Evolutionary conservation across 2,113 vertebrate species (phyloP), one percentile per base, ranked within the genome.

Genomic region (Pollimyrus isidori): DNA sequence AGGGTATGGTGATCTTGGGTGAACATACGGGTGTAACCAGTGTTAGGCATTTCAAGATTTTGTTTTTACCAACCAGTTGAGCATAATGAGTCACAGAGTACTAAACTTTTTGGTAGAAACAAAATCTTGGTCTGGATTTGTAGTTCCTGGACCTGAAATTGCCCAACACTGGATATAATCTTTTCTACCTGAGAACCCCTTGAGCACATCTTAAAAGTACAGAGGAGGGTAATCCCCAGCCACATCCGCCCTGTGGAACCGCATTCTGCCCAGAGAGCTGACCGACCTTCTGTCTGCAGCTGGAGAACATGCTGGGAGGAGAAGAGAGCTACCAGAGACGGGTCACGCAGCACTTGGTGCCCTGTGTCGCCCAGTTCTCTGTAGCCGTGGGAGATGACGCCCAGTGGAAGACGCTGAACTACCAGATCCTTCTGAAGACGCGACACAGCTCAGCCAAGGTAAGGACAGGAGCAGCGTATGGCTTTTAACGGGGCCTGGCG

Each of bases 391-490:
- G 95, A 0, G 98, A 99, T 3, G 98, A 99, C 91, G 94, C 97
- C 0, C 96, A 97, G 49, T 99, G 98, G 98, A 99, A 99, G 90
- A 96, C 95, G 1, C 95, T 99, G 4, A 99, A 99, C 94, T 98
- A 99, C 92, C 97, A 98, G 91, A 94, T 99, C 91, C 96, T 99
- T 21, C 94, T 99, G 30, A 98, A 99, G 95, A 98, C 95, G 4
- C 95, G 98, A 62, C 97, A 99, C 93, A 45, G 76, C 0, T 96
- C 97, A 3, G 76, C 97, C 80, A 96, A 98, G 97, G 98, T 99
- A 91, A 73, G 93, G n/a, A 3, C 9, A 3, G 46, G 30, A 9
- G 39, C 15, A 17, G 85, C 49, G 6, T 30, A 1, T 13, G 21
- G 48, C 15, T 35, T 39, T 30, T 52, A 52, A 13, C 19, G 15